phyloP scores from a whole-genome alignment of 2,113 vertebrate genomes.

The Machaerirhynchus nigripectus region DNA sequence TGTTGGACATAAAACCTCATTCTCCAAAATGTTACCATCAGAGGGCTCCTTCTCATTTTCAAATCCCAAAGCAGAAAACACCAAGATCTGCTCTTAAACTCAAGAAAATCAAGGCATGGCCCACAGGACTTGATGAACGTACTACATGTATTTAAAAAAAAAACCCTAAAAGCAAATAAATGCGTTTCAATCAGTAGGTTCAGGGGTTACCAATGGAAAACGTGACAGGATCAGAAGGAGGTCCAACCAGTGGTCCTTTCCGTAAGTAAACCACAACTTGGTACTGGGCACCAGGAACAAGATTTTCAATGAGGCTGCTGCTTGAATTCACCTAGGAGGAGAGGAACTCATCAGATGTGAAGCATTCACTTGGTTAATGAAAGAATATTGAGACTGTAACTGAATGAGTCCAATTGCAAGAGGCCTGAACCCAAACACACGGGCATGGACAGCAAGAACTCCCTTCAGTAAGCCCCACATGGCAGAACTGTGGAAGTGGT shows the following conservation, averaged over 20 bases:
- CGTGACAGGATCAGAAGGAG: conserved; percentile 90
- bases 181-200: neutral
- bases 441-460: neutral
- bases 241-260: conserved; percentile 89
- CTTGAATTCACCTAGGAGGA: conserved; percentile 87
- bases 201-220: conserved; percentile 87
- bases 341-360: neutral
- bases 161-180: neutral
- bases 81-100: neutral
- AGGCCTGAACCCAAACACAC: neutral
- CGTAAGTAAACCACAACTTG: conserved; percentile 86
- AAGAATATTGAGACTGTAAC: neutral
- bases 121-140: neutral
- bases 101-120: neutral
- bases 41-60: neutral
- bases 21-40: neutral
- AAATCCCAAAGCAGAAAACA: neutral
- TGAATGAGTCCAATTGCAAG: neutral
- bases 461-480: neutral
- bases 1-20: neutral
- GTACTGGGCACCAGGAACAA: conserved; percentile 94
- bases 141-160: neutral
- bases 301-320: conserved; percentile 84
- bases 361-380: neutral
- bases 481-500: neutral